Conservation (phyloP, 1,140 invertebrate genomes). For the Papilio machaon region DNA sequence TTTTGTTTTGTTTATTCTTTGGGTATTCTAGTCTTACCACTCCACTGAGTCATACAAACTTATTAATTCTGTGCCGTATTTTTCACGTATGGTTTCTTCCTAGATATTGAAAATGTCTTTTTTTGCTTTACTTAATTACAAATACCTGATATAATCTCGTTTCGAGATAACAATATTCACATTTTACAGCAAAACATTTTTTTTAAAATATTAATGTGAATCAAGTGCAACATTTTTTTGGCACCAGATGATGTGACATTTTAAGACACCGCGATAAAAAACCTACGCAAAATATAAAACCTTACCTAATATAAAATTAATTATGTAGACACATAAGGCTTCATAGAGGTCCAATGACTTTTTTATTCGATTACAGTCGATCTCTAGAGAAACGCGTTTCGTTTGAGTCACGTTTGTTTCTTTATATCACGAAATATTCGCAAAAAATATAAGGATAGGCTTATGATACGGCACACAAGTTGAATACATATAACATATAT, state of each 20-base stretch:
- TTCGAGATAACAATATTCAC: no score
- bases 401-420: conserved; percentile 32
- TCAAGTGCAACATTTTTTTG: conserved; percentile 3
- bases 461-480: neutral
- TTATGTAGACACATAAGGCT: conserved; percentile 23
- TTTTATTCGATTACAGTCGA: conserved; percentile 30
- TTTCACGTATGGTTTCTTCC: neutral
- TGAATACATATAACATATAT: no score
- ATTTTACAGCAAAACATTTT: neutral
- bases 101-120: neutral
- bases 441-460: conserved; percentile 8
- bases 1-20: conserved; percentile 12
- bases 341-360: conserved; percentile 16
- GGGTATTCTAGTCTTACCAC: neutral
- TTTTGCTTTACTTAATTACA: neutral
- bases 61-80: neutral
- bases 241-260: neutral
- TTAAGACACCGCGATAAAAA: neutral
- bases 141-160: no score
- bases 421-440: conserved; percentile 32
- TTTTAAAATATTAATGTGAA: neutral
- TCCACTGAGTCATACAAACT: conserved; percentile 1
- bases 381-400: conserved; percentile 30
- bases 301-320: conserved; percentile 30
- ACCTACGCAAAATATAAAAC: conserved; percentile 18